phyloP scores from a whole-genome alignment of 2,797 vertebrate genomes.

The Geotrypetes seraphini region DNA sequence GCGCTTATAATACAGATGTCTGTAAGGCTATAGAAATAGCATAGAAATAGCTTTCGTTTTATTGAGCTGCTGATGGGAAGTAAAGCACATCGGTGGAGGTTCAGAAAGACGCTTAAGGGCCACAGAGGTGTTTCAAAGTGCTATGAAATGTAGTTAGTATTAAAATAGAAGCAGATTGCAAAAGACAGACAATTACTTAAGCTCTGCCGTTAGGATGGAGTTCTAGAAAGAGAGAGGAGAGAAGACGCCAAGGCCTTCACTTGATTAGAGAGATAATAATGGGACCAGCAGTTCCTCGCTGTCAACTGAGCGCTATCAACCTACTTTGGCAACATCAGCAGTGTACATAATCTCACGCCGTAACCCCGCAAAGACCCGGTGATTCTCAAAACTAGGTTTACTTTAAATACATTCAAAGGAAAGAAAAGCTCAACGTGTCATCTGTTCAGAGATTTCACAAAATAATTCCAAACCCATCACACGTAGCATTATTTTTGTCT shows the following conservation, averaged over 20 bases:
- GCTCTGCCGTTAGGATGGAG: constrained; percentile 32
- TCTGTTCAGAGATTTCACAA: constrained; percentile 54
- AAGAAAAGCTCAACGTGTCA: constrained; percentile 53
- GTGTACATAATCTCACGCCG: constrained; percentile 36
- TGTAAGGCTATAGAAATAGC: constrained; percentile 2
- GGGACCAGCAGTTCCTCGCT: constrained; percentile 37
- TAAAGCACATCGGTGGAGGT: constrained; percentile 13
- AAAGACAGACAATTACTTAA: constrained; percentile 28
- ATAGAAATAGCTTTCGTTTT: not conserved
- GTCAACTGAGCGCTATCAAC: constrained; percentile 32
- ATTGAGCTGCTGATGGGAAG: constrained; percentile 14
- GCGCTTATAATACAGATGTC: constrained; percentile 3
- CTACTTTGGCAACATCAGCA: constrained; percentile 35
- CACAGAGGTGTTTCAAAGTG: constrained; percentile 21
- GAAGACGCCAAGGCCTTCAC: constrained; percentile 25
- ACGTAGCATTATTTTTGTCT: constrained; percentile 49
- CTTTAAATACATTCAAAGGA: constrained; percentile 56
- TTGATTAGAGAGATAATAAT: constrained; percentile 33
- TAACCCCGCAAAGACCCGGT: constrained; percentile 30
- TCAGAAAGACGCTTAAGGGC: constrained; percentile 7
- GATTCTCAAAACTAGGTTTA: constrained; percentile 30
- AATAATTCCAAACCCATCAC: constrained; percentile 58
- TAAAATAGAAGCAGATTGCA: constrained; percentile 17
- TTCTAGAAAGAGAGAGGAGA: constrained; percentile 32
- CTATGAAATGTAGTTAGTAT: too few relatives aligned